Conservation (phyloP, 1,140 invertebrate species). For the Mya arenaria region DNA sequence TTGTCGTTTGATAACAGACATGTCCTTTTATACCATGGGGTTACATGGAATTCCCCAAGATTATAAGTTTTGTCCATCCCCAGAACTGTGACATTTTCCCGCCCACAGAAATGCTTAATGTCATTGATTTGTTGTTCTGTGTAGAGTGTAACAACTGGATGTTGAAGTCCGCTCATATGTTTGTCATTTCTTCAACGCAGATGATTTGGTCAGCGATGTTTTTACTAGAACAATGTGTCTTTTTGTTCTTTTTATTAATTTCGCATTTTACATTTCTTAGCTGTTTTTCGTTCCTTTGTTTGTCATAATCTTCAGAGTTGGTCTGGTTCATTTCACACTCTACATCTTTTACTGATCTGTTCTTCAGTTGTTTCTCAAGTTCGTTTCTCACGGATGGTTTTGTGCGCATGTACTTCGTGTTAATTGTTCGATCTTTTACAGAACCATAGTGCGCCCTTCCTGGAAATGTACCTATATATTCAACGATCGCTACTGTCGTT, state of each 20-base stretch:
- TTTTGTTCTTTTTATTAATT: neutral
- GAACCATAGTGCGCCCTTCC: neutral
- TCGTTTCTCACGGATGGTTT: neutral
- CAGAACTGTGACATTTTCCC: neutral
- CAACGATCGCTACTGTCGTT: neutral
- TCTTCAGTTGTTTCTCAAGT: neutral
- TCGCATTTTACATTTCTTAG: conserved; percentile 1
- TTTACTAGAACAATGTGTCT: neutral
- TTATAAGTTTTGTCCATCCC: conserved; percentile 31
- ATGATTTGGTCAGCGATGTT: conserved; percentile 9
- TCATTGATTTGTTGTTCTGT: conserved; percentile 13
- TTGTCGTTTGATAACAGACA: neutral
- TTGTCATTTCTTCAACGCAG: conserved; percentile 16
- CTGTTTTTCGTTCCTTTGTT: conserved; percentile 4
- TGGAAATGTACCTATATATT: conserved; percentile 13
- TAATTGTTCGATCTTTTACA: neutral
- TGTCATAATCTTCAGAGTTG: neutral
- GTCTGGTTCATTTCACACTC: neutral
- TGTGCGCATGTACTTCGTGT: neutral
- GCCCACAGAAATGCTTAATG: conserved; percentile 8
- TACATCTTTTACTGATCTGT: neutral
- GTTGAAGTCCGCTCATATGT: neutral
- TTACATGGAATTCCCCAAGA: conserved; percentile 19
- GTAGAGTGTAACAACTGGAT: conserved; percentile 21
- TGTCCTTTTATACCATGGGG: conserved; percentile 19